Evolutionary conservation across 2,113 vertebrate species (phyloP).

Genomic region (Alethe castanea): DNA sequence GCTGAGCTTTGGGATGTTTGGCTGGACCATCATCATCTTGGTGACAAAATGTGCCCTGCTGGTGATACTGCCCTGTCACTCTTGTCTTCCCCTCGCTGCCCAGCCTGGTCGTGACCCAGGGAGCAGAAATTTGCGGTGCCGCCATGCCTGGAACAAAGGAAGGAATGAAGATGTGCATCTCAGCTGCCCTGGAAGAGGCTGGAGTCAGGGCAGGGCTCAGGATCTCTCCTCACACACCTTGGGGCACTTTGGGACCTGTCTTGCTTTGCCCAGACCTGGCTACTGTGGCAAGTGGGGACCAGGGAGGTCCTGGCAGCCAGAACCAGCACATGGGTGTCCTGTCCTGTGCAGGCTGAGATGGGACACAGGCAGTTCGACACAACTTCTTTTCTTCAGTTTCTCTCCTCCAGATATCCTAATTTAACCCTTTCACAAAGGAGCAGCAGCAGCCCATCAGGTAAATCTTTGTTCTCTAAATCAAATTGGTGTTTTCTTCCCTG

Average conservation of each 20-base stretch:
- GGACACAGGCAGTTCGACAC: neutral
- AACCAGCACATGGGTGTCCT: fast-evolving
- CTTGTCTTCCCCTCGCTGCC: too few relatives aligned
- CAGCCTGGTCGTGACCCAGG: fast-evolving
- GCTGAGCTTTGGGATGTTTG: neutral
- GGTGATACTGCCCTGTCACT: neutral
- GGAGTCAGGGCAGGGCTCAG: neutral
- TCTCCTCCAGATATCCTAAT: neutral
- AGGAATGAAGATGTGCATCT: fast-evolving
- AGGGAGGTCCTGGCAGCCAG: neutral
- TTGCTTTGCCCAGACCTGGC: neutral
- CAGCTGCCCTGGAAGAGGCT: neutral
- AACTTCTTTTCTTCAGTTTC: neutral
- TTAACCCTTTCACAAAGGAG: neutral
- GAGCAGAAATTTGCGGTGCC: neutral
- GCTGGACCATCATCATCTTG: fast-evolving
- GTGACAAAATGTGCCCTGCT: neutral
- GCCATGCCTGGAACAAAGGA: fast-evolving
- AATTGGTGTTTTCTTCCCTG: neutral
- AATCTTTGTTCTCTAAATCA: neutral
- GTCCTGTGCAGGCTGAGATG: fast-evolving
- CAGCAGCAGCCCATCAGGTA: neutral
- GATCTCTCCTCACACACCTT: neutral
- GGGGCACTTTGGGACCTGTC: fast-evolving
- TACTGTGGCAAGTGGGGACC: neutral